A percentile compares a stretch with the other conserved stretches of the same genome.
These are phyloP conservation scores for Catostylus mosaicus DNA, from an alignment of 30 jellyfish, hydroid and myxozoan species.

Conservation along the genomic window DNA sequence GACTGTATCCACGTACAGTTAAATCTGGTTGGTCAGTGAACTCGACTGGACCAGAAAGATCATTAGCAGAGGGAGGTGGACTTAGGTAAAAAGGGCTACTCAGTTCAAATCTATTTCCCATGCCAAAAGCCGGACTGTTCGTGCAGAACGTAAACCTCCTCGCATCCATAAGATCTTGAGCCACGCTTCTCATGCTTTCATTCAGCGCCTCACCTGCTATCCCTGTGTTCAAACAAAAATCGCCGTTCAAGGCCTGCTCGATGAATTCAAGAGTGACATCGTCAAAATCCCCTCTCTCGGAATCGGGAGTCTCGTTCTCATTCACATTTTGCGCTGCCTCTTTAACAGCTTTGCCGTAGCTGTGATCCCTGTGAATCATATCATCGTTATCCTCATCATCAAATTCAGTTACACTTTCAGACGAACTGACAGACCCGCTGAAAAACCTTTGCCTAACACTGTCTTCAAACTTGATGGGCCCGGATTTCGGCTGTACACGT, in stretches of 20 bases:
- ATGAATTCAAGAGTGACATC: slow-evolving; percentile 56
- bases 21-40: slow-evolving; percentile 88
- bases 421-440: slow-evolving; percentile 66
- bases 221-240: slow-evolving; percentile 86
- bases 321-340: neutral
- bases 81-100: slow-evolving; percentile 91
- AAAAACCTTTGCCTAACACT: slow-evolving; percentile 37
- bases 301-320: slow-evolving; percentile 22
- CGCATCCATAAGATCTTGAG: slow-evolving; percentile 95
- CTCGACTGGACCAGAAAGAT: slow-evolving; percentile 66
- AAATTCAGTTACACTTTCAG: slow-evolving; percentile 45
- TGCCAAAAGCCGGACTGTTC: slow-evolving; percentile 71
- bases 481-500: slow-evolving; percentile 70
- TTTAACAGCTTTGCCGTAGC: slow-evolving; percentile 52
- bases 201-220: slow-evolving; percentile 66
- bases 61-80: slow-evolving; percentile 96
- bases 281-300: slow-evolving; percentile 39
- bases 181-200: slow-evolving; percentile 91
- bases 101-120: slow-evolving; percentile 62
- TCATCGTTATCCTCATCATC: slow-evolving; percentile 51
- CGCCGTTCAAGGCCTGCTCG: slow-evolving; percentile 88
- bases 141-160: slow-evolving; percentile 66
- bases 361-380: slow-evolving; percentile 58
- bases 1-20: slow-evolving; percentile 87
- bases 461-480: slow-evolving; percentile 23